Evolutionary conservation across 2,113 vertebrate species (phyloP).

Genomic region (Aleadryas rufinucha): DNA sequence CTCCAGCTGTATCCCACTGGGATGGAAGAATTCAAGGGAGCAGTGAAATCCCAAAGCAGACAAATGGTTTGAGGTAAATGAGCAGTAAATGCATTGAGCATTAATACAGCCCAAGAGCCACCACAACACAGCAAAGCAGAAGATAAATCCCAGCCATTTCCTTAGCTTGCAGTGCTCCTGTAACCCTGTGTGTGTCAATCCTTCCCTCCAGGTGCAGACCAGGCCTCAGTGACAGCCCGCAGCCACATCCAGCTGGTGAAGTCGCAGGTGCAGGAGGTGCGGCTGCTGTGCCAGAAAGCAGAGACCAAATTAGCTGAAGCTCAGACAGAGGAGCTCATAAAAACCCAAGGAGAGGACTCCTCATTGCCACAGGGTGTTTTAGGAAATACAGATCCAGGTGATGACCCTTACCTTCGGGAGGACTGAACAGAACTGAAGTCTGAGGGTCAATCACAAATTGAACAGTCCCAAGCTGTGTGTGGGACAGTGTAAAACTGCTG

Average conservation of each 20-base stretch:
- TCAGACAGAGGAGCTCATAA: constrained; percentile 82
- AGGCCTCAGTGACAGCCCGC: constrained; percentile 77
- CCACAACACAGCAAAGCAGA: not conserved
- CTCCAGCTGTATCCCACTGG: not conserved
- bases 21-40: not conserved
- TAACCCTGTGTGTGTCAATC: not conserved
- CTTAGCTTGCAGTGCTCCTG: not conserved
- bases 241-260: constrained; percentile 85
- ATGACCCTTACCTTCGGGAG: constrained; percentile 79
- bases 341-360: constrained; percentile 35
- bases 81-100: not conserved
- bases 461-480: not conserved
- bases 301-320: constrained; percentile 84
- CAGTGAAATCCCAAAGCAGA: not conserved
- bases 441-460: not conserved
- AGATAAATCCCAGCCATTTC: not conserved
- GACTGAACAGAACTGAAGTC: constrained; percentile 56
- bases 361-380: not conserved
- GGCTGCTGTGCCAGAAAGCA: constrained; percentile 81
- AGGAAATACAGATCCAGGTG: not conserved
- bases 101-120: not conserved
- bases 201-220: constrained; percentile 82
- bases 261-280: constrained; percentile 82
- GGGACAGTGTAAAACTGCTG: not conserved
- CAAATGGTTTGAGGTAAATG: not conserved